Evolutionary conservation across 30 jellyfish, hydroid and myxozoan species (phyloP).

Genomic region (Clytia hemisphaerica): DNA sequence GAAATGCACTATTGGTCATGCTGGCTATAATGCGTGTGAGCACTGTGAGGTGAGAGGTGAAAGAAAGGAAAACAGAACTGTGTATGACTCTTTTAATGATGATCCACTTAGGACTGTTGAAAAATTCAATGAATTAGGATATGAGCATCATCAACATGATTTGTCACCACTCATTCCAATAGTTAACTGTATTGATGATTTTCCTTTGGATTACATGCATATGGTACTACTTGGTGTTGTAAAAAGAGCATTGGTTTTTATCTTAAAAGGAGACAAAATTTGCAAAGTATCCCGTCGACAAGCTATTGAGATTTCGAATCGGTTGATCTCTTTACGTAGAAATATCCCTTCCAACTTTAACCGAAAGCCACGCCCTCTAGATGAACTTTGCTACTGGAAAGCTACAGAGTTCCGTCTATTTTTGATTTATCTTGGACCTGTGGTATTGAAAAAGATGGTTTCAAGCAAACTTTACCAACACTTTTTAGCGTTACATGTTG

Average conservation of each 20-base stretch:
- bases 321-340: slow-evolving; percentile 3
- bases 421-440: slow-evolving; percentile 41
- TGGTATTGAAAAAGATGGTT: slow-evolving; percentile 39
- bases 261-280: slow-evolving; percentile 19
- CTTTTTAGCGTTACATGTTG: slow-evolving; percentile 28
- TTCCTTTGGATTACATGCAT: slow-evolving; percentile 27
- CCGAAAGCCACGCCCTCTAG: slow-evolving; percentile 45
- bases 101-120: no score
- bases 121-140: no score
- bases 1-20: slow-evolving; percentile 24
- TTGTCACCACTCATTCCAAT: slow-evolving; percentile 9
- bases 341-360: slow-evolving; percentile 40
- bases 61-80: slow-evolving; percentile 11
- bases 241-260: neutral
- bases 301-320: slow-evolving; percentile 20
- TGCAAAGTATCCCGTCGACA: slow-evolving; percentile 26
- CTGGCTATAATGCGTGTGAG: slow-evolving; percentile 52
- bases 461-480: slow-evolving; percentile 16
- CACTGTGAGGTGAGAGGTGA: slow-evolving; percentile 43
- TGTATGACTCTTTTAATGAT: no score
- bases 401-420: slow-evolving; percentile 56
- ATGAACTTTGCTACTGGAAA: slow-evolving; percentile 44
- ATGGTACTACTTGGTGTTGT: slow-evolving; percentile 40
- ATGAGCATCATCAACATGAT: slow-evolving; percentile 16
- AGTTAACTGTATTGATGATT: slow-evolving; percentile 19